Evolutionary conservation across 2,888 invertebrate genomes (phyloP), one percentile per base, ranked within the genome.

Genomic region (Abrostola tripartita): DNA sequence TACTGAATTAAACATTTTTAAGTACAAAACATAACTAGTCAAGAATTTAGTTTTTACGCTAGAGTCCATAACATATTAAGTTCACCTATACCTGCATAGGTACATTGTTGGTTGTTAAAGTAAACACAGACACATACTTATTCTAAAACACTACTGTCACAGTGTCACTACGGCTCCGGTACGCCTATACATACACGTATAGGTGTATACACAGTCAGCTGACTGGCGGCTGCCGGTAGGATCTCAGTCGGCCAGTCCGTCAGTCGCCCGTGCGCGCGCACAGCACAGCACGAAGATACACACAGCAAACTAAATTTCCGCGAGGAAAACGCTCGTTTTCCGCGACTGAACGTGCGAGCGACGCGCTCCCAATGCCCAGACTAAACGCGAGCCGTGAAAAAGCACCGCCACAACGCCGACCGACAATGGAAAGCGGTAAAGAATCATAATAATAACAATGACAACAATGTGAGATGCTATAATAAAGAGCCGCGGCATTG

Each of bases 361-460:
- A 89, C 91, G 89, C 94, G 94, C 91, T 94, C 91, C 93, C 94
- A 89, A 88, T 93, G 92, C 90, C 92, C 93, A 93, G 94, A 94
- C 94, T 94, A 94, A 94, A 92, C 91, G 92, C 91, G 92, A 90
- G 86, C 92, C 92, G 93, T 94, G 94, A 94, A 94, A 94, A 94
- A 94, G 94, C 93, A 94, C 93, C 93, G 93, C 92, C 94, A 90
- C 93, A 93, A 92, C 93, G 94, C 90, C 90, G 92, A 88, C 92
- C 94, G 93, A 94, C 94, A 94, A 94, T 94, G 94, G 93, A 94
- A 94, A 94, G 94, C 94, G 94, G 94, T 92, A 93, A 94, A 94
- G 94, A 94, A 94, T 94, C 94, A 94, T 94, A 94, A 94, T 94
- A 94, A 94, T 94, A 94, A 94, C 94, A 94, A 94, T 94, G 94